Conservation (phyloP, 1,140 invertebrate species). For the Chironomus tepperi region DNA sequence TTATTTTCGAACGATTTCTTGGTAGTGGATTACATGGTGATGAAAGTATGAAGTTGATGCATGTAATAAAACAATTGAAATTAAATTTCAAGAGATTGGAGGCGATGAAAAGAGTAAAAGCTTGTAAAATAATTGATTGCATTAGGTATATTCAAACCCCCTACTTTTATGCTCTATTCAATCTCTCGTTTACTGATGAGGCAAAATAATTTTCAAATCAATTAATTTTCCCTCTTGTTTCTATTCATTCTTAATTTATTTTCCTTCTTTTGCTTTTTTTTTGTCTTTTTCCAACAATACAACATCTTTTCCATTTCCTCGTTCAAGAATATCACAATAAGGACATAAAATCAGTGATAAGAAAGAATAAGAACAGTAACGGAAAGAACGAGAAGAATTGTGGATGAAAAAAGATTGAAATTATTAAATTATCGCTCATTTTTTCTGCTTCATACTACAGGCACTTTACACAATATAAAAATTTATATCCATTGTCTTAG, state of each 20-base stretch:
- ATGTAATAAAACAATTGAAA: too few species aligned
- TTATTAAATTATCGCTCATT: slow-evolving; percentile 23
- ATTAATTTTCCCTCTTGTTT: background rate
- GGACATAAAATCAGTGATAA: background rate
- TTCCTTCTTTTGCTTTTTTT: background rate
- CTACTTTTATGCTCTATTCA: background rate
- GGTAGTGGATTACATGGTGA: too few species aligned
- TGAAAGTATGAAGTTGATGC: too few species aligned
- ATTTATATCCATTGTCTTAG: background rate
- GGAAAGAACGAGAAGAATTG: background rate
- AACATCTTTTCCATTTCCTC: background rate
- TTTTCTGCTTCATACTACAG: background rate
- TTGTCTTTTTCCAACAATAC: background rate
- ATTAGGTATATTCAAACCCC: background rate
- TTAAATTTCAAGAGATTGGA: background rate
- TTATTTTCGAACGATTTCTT: too few species aligned
- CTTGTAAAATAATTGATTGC: background rate
- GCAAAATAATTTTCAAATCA: slow-evolving; percentile 19
- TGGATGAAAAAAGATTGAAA: slow-evolving; percentile 10
- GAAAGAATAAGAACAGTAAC: background rate
- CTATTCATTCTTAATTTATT: slow-evolving; percentile 1
- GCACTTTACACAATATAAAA: background rate
- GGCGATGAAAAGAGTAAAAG: background rate
- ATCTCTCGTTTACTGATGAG: background rate
- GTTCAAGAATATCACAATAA: background rate